These are phyloP conservation scores for Cactoblastis cactorum DNA, from an alignment of 2,888 invertebrate species.

Conservation along the genomic window DNA sequence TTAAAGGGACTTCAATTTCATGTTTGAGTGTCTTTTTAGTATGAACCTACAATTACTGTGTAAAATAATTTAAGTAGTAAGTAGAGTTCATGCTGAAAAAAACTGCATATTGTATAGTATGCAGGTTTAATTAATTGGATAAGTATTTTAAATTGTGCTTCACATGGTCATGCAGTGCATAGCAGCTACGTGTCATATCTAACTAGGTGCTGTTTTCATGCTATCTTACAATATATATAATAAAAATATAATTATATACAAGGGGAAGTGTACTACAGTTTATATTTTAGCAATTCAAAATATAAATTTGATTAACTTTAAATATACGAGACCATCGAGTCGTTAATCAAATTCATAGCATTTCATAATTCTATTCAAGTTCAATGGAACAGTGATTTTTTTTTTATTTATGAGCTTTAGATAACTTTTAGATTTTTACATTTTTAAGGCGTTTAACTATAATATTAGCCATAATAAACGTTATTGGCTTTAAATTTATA, in stretches of 20 bases:
- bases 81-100: slow-evolving; percentile 23
- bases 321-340: too few relatives aligned
- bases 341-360: too few relatives aligned
- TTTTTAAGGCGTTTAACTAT: too few relatives aligned
- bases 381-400: too few relatives aligned
- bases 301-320: slow-evolving; percentile 8
- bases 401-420: too few relatives aligned
- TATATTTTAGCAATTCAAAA: neutral
- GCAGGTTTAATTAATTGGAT: slow-evolving; percentile 24
- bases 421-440: too few relatives aligned
- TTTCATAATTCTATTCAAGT: too few relatives aligned
- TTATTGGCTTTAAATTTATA: too few relatives aligned
- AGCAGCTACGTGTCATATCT: slow-evolving; percentile 45
- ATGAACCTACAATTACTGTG: too few relatives aligned
- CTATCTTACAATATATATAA: slow-evolving; percentile 20
- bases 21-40: slow-evolving; percentile 57
- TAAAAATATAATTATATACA: neutral
- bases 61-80: slow-evolving; percentile 27
- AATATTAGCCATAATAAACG: too few relatives aligned
- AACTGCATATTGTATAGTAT: slow-evolving; percentile 24
- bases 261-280: neutral
- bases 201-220: slow-evolving; percentile 45
- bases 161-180: slow-evolving; percentile 59
- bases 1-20: slow-evolving; percentile 43
- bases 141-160: slow-evolving; percentile 38